These are phyloP conservation scores for Lethrus apterus DNA, from an alignment of 1,140 invertebrate species.

Conservation along the genomic window DNA sequence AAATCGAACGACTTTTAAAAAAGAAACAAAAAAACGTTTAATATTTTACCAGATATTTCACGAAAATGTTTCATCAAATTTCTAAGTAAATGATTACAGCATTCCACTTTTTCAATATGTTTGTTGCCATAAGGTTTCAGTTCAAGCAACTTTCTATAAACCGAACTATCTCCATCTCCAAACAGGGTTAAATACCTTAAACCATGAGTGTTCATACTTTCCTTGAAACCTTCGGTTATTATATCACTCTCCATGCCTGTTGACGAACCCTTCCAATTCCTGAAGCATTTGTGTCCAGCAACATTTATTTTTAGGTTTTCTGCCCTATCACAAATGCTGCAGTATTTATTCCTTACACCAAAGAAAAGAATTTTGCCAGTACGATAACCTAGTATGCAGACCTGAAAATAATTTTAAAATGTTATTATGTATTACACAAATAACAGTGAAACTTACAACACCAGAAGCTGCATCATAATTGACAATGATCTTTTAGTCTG, in stretches of 20 bases:
- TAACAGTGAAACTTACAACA: no score
- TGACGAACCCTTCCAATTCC: slow-evolving; percentile 35
- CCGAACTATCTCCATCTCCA: slow-evolving; percentile 42
- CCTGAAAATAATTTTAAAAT: no score
- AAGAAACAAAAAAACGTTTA: no score
- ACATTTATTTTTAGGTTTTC: not conserved
- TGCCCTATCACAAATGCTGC: slow-evolving; percentile 5
- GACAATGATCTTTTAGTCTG: no score
- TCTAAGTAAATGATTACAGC: slow-evolving; percentile 12
- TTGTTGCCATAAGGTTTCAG: not conserved
- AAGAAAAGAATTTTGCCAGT: no score
- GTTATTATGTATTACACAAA: no score
- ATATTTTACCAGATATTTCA: no score
- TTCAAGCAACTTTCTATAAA: slow-evolving; percentile 25
- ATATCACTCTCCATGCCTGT: slow-evolving; percentile 40
- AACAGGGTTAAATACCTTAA: slow-evolving; percentile 39
- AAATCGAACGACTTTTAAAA: no score
- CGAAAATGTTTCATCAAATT: no score
- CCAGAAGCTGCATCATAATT: no score
- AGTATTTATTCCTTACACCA: slow-evolving; percentile 30
- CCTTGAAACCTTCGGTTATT: slow-evolving; percentile 39
- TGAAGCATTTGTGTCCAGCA: slow-evolving; percentile 28
- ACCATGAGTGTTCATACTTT: slow-evolving; percentile 34
- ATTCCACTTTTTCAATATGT: slow-evolving; percentile 1
- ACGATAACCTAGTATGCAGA: no score